phyloP scores from a whole-genome alignment of 2,888 invertebrate species.

The Slavum lentiscoides region DNA sequence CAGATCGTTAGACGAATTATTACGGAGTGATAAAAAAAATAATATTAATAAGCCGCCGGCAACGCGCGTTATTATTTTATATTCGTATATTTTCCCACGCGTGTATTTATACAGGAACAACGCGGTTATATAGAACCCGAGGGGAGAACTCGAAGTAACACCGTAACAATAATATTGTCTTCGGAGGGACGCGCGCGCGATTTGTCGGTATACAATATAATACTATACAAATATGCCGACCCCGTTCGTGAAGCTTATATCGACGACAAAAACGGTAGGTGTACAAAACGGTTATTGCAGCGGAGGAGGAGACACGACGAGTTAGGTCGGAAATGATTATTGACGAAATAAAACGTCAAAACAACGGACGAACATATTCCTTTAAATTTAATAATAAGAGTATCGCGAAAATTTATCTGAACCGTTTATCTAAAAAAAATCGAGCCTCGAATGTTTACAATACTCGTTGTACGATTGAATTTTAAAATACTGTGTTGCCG shows the following conservation, averaged over 20 bases:
- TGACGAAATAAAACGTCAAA: no score
- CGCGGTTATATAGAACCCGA: background rate
- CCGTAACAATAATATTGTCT: background rate
- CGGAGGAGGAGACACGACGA: no score
- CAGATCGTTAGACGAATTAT: slow-evolving; percentile 35
- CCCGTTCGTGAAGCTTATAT: background rate
- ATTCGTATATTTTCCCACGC: slow-evolving; percentile 33
- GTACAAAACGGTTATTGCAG: background rate
- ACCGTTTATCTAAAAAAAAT: no score
- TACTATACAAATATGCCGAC: background rate
- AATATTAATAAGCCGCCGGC: slow-evolving; percentile 21
- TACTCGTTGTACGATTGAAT: no score
- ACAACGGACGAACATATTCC: no score
- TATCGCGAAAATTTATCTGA: no score
- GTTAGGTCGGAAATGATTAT: no score
- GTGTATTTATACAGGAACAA: background rate
- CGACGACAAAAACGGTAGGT: no score
- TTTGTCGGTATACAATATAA: slow-evolving; percentile 1
- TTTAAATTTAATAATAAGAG: no score
- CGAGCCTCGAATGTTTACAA: no score
- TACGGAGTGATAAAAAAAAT: slow-evolving; percentile 4
- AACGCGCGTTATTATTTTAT: slow-evolving; percentile 13
- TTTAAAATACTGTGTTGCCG: no score
- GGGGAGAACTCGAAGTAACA: slow-evolving; percentile 6
- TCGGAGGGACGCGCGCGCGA: background rate